Evolutionary conservation across 2,888 invertebrate species (phyloP).

Genomic region (Aphodius granarius): DNA sequence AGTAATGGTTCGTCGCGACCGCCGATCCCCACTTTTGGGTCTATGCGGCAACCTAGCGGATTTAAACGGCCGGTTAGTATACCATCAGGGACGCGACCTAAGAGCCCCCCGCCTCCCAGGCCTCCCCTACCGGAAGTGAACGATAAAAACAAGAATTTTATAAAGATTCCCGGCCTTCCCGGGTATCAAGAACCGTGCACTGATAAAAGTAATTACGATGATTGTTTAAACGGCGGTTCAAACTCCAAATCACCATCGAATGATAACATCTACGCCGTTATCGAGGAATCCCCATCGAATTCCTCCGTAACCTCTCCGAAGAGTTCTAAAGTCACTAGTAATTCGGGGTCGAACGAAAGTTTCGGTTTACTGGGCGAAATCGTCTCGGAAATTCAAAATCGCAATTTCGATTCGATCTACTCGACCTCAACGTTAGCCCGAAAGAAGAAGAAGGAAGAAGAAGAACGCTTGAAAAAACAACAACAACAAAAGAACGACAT

Average conservation of each 20-base stretch:
- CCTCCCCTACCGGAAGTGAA: conserved; percentile 59
- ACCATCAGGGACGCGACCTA: conserved; percentile 67
- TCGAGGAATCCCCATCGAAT: conserved; percentile 71
- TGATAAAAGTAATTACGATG: conserved; percentile 68
- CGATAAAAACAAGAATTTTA: conserved; percentile 32
- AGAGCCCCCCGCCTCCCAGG: conserved; percentile 74
- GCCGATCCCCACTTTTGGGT: conserved; percentile 75
- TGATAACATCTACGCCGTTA: conserved; percentile 86
- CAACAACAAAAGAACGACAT: conserved; percentile 53
- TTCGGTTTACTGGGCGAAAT: conserved; percentile 84
- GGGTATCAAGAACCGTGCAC: conserved; percentile 61
- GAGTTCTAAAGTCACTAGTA: conserved; percentile 53
- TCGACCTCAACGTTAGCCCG: conserved; percentile 73
- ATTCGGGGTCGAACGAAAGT: conserved; percentile 65
- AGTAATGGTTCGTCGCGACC: conserved; percentile 58
- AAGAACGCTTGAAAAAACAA: conserved; percentile 46
- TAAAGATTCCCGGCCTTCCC: conserved; percentile 56
- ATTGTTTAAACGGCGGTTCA: conserved; percentile 72
- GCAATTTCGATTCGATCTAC: conserved; percentile 86
- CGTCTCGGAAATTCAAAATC: conserved; percentile 82
- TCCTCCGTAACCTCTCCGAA: conserved; percentile 50
- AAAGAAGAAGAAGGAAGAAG: conserved; percentile 60
- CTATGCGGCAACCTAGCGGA: conserved; percentile 73
- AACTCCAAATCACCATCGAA: conserved; percentile 61
- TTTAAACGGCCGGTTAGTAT: conserved; percentile 75